These are phyloP conservation scores for Mobula hypostoma DNA, from an alignment of 2,113 vertebrate species.

Conservation along the genomic window DNA sequence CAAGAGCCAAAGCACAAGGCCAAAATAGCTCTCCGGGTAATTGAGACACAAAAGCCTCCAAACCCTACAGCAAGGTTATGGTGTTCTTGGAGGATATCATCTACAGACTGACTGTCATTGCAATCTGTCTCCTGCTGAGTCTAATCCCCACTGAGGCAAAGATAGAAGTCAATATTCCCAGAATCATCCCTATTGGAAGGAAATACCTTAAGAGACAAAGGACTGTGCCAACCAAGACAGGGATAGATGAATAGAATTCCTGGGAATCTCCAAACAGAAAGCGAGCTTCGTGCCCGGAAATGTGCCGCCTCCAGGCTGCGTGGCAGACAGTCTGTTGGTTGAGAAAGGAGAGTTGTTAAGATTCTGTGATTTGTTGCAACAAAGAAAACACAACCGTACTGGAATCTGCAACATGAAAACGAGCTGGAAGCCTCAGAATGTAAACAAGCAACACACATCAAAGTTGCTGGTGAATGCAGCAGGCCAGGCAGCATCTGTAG, in stretches of 20 bases:
- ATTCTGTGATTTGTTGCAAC: slow-evolving; percentile 19
- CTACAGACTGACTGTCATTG: too few relatives aligned
- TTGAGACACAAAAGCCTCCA: too few relatives aligned
- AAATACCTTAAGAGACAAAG: too few relatives aligned
- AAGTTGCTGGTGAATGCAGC: too few relatives aligned
- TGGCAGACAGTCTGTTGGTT: background rate
- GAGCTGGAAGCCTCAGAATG: slow-evolving; percentile 20
- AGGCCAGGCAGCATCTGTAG: too few relatives aligned
- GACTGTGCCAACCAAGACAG: background rate
- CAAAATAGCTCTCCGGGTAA: too few relatives aligned
- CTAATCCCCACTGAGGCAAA: background rate
- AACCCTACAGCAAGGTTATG: too few relatives aligned
- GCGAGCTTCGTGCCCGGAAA: background rate
- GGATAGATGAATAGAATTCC: background rate
- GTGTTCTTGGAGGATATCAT: too few relatives aligned
- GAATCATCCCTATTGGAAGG: background rate
- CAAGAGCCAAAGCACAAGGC: too few relatives aligned
- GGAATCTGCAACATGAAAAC: slow-evolving; percentile 19
- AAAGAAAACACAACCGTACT: background rate
- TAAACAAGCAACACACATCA: background rate
- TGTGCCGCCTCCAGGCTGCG: background rate
- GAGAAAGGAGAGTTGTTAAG: background rate
- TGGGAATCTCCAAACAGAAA: background rate
- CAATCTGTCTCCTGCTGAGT: too few relatives aligned
- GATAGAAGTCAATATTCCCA: background rate